Conservation (phyloP, 2,888 invertebrate genomes). For the Meghimatium bilineatum region DNA sequence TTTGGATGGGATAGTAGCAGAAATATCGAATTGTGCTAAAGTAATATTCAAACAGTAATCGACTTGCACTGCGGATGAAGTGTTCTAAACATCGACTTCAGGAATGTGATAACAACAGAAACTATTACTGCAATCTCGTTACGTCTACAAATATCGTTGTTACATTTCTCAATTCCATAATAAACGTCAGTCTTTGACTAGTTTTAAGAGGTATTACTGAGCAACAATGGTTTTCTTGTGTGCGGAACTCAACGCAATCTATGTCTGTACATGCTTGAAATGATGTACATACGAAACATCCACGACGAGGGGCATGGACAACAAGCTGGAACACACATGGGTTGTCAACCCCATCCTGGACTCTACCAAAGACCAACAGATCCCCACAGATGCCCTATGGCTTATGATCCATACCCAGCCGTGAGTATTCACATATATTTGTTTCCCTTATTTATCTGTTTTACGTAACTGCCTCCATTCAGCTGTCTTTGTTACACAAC, state of each 20-base stretch:
- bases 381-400: slow-evolving; percentile 28
- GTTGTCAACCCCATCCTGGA: slow-evolving; percentile 34
- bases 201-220: background rate
- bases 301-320: slow-evolving; percentile 28
- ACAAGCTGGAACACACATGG: slow-evolving; percentile 14
- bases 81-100: no score
- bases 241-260: background rate
- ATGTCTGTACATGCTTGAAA: slow-evolving; percentile 4
- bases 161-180: no score
- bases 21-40: no score
- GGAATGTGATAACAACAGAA: no score
- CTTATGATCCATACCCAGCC: slow-evolving; percentile 28
- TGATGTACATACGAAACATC: slow-evolving; percentile 43
- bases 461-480: no score
- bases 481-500: no score
- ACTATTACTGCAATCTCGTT: no score
- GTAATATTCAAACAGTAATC: no score
- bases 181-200: background rate
- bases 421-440: slow-evolving; percentile 9
- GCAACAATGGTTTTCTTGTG: background rate
- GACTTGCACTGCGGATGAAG: no score
- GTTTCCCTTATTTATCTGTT: no score
- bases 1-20: no score
- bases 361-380: slow-evolving; percentile 26
- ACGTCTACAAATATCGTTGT: background rate